Evolutionary conservation across 1,140 invertebrate species (phyloP).

Genomic region (Pseudobourletiella spinata): DNA sequence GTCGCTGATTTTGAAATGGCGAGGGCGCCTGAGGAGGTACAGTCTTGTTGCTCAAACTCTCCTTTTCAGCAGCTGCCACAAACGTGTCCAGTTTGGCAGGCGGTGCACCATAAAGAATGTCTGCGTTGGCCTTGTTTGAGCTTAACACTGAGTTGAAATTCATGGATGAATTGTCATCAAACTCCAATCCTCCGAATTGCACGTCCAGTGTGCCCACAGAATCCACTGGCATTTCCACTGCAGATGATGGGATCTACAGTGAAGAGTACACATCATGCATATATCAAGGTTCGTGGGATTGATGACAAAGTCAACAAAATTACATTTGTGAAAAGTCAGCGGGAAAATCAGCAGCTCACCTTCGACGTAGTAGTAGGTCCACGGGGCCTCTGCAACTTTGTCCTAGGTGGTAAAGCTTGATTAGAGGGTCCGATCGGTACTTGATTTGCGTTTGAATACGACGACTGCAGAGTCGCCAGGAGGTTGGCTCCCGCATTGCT

Average conservation of each 20-base stretch:
- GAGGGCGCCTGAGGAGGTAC: slow-evolving; percentile 13
- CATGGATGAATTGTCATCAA: slow-evolving; percentile 40
- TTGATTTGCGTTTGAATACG: slow-evolving; percentile 32
- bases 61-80: slow-evolving; percentile 19
- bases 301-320: too few relatives aligned
- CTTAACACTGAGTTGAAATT: slow-evolving; percentile 29
- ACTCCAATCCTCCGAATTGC: slow-evolving; percentile 85
- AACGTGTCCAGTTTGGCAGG: slow-evolving; percentile 22
- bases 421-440: slow-evolving; percentile 37
- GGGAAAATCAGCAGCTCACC: too few relatives aligned
- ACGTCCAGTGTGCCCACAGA: slow-evolving; percentile 76
- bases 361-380: slow-evolving; percentile 82
- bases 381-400: slow-evolving; percentile 42
- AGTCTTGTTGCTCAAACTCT: slow-evolving; percentile 14
- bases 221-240: slow-evolving; percentile 91
- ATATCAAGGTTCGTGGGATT: too few relatives aligned
- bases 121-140: slow-evolving; percentile 10
- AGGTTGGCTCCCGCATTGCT: slow-evolving; percentile 33
- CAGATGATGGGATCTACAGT: slow-evolving; percentile 72
- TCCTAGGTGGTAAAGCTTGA: slow-evolving; percentile 37
- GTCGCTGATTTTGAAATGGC: slow-evolving; percentile 29
- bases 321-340: too few relatives aligned
- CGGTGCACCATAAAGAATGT: slow-evolving; percentile 26
- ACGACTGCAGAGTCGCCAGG: slow-evolving; percentile 32
- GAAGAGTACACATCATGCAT: background rate